phyloP scores from a whole-genome alignment of 2,888 invertebrate genomes.

The Papilio gigon region DNA sequence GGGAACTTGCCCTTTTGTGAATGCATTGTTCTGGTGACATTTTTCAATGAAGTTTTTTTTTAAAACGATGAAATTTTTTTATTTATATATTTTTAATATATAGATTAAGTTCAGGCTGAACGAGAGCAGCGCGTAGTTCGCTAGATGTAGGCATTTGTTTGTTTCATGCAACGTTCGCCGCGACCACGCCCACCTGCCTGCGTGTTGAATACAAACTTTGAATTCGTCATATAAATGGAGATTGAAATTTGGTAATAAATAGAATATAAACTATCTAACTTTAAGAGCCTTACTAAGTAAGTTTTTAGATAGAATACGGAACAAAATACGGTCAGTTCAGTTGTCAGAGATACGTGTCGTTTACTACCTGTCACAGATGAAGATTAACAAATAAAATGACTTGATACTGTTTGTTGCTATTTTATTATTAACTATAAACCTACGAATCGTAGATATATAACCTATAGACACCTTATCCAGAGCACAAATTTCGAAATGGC shows the following conservation, averaged over 20 bases:
- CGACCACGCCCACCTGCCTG: background rate
- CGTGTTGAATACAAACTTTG: background rate
- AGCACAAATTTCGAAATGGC: no score
- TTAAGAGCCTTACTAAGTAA: slow-evolving; percentile 8
- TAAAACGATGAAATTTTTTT: background rate
- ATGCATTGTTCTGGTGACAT: no score
- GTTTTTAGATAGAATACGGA: slow-evolving; percentile 16
- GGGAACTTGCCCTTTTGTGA: no score
- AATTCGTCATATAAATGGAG: background rate
- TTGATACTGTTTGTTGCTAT: background rate
- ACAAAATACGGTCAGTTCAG: slow-evolving; percentile 6
- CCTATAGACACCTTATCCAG: no score
- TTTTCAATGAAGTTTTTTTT: background rate
- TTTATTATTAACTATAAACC: background rate
- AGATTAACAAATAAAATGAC: slow-evolving; percentile 32
- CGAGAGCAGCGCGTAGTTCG: background rate
- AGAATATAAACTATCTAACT: slow-evolving; percentile 8
- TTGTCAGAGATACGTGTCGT: slow-evolving; percentile 11
- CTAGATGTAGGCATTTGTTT: slow-evolving; percentile 1
- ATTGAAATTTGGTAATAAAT: slow-evolving; percentile 7
- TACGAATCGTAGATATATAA: no score
- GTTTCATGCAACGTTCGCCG: background rate
- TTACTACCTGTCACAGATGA: slow-evolving; percentile 22
- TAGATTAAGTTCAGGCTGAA: slow-evolving; percentile 10
- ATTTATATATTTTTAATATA: slow-evolving; percentile 9